A percentile compares a stretch with the other conserved stretches of the same genome.
Evolutionary conservation across 2,888 invertebrate species (phyloP).

Genomic region (Phengaris arion): DNA sequence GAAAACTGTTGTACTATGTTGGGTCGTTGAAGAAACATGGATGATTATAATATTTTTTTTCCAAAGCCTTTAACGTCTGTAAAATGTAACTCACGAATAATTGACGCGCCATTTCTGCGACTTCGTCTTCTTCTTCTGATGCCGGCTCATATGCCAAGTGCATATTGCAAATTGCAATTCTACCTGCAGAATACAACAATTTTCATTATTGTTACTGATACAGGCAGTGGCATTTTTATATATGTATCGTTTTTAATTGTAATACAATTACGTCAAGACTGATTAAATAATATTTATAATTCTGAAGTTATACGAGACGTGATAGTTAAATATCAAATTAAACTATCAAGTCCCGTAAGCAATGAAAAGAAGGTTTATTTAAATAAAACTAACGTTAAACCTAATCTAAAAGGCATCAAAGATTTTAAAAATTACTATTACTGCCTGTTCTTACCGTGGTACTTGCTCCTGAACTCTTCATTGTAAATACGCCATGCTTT

Average conservation of each 20-base stretch:
- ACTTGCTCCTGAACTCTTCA: constrained; percentile 1
- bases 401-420: neutral
- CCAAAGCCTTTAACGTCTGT: neutral
- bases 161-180: neutral
- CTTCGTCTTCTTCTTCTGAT: neutral
- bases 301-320: too few species aligned
- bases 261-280: too few species aligned
- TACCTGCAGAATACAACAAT: neutral
- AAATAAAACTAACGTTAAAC: neutral
- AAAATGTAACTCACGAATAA: constrained; percentile 48
- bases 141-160: constrained; percentile 14
- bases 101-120: constrained; percentile 20
- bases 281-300: too few species aligned
- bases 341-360: too few species aligned
- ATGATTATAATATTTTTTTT: too few species aligned
- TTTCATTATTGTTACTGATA: neutral
- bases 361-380: neutral
- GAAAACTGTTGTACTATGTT: too few species aligned
- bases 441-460: neutral
- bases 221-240: neutral
- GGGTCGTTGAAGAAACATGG: too few species aligned
- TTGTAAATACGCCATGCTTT: constrained; percentile 19
- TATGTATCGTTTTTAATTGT: neutral
- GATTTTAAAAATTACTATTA: too few species aligned
- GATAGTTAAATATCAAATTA: too few species aligned